Evolutionary conservation across 2,113 vertebrate genomes (phyloP).

Genomic region (Peromyscus maniculatus): DNA sequence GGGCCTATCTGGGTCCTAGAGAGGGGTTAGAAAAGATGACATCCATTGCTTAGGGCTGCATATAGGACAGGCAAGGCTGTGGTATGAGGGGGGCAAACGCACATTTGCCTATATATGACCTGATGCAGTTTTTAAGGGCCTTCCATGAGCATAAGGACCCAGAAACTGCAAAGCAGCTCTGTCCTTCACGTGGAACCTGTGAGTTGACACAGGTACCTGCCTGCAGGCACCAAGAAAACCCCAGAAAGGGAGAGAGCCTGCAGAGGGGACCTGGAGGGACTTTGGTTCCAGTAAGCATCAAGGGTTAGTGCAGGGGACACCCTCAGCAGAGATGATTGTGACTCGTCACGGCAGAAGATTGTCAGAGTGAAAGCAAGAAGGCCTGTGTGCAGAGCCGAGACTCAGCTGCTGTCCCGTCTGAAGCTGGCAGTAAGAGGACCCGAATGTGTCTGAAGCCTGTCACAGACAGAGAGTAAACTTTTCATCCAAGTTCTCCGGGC

Average conservation of each 20-base stretch:
- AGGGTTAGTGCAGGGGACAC: neutral
- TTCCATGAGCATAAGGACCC: neutral
- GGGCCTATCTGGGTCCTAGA: too few species aligned
- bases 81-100: neutral
- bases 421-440: neutral
- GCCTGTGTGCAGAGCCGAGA: fast-evolving
- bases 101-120: neutral
- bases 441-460: neutral
- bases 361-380: neutral
- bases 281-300: neutral
- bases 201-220: neutral
- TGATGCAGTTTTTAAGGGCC: neutral
- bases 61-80: too few species aligned
- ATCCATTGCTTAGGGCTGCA: neutral
- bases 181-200: neutral
- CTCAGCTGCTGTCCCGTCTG: neutral
- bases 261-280: fast-evolving
- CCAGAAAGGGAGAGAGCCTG: neutral
- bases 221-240: neutral
- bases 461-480: neutral
- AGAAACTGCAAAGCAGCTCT: neutral
- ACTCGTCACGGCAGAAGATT: neutral
- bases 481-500: neutral
- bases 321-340: neutral
- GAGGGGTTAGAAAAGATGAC: neutral